Base-by-base conservation (phyloP, 2,888 invertebrate species). In the Epirrita christyi region DNA sequence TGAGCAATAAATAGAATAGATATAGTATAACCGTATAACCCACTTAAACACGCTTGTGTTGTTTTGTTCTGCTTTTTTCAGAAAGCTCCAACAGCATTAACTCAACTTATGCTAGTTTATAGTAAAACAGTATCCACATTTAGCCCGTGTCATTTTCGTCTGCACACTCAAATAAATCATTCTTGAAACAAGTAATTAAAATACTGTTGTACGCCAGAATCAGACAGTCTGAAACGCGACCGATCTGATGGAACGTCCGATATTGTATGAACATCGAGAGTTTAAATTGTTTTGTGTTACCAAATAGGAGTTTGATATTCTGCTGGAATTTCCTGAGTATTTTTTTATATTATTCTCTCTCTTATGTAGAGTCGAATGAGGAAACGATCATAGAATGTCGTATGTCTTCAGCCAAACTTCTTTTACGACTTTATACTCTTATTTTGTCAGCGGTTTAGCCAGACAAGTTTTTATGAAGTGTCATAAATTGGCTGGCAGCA, bases 181-280 rank as follows among this genome's bases (percentile, higher is more conserved):
- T 84, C 83, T 75, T 77, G 76, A 87, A 89, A 87, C 87, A 82
- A 90, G 88, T 92, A 91, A 92, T 92, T 92, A 92, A 92, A 92
- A 92, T 83, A 84, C 86, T 87, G 83, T 81, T 84, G 83, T 78
- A 85, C 78, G 81, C 82, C 86, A 83, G 85, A 87, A 89, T 89
- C 88, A 83, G 85, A 82, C 85, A 76, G 81, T 83, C 80, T 75
- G 82, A 80, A 86, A 84, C 83, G 84, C 76, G 73, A 41, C 32
- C 51, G 38, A 55, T 50, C 49, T 11, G 44, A 45, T 48, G 37
- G 36, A 52, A 38, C 37, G 28, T 46, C 29, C 43, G 40, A 44
- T 55, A 29, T 50, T 32, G 32, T 42, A 42, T 51, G 51, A 56
- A 4, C 56, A 51, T 29, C 50, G 29, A 56, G 41, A 51, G 41